Base-by-base conservation (phyloP, 2,113 vertebrate genomes). In the Rhinopomastus cyanomelas region DNA sequence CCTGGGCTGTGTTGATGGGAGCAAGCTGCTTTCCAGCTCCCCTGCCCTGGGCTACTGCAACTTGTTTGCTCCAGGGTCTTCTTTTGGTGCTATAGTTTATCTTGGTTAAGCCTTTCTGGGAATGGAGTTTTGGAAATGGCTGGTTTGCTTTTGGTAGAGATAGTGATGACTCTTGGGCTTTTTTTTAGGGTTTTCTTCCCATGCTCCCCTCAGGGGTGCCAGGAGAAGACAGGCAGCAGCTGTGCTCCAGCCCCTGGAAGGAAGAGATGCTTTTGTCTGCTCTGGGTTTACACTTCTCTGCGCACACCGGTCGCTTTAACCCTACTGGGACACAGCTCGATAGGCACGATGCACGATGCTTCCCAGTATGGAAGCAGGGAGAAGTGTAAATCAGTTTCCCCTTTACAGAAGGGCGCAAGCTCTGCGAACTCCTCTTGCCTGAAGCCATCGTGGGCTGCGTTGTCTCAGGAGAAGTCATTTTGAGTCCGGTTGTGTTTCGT, bases 231-330 rank as follows among this genome's bases (percentile, higher is more conserved):
- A 75, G 71, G 89, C 74, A 84, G 94, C 71, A 88, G 89, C 85
- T 90, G 75, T 73, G 46, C 68, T 96, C 74, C 67, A 55, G 65
- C 46, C 71, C 0, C 9, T 87, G 88, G 77, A 91, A 95, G 89
- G 82, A 95, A 82, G 89, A 68, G 93, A 90, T 25, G 92, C 60
- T 84, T 94, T 86, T 96, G 91, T 88, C 84, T 92, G 85, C 81
- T 92, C 66, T 84, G 85, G 72, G 51, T 90, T 95, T 94, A 85
- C 89, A 82, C 56, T 90, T 79, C 78, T 92, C 88, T 88, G 87
- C 92, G 74, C 56, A 29, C 46, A 89, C 62, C 5, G 44, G 74
- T 93, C 76, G 86, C 91, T 89, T 68, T 91, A 85, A 59, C 93
- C 92, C 71, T 87, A 30, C 83, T 87, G 71, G 78, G 77, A 69